A percentile compares a stretch with the other conserved stretches of the same genome.
phyloP scores from a whole-genome alignment of 2,797 vertebrate species.

The Hozukius guyotensis region DNA sequence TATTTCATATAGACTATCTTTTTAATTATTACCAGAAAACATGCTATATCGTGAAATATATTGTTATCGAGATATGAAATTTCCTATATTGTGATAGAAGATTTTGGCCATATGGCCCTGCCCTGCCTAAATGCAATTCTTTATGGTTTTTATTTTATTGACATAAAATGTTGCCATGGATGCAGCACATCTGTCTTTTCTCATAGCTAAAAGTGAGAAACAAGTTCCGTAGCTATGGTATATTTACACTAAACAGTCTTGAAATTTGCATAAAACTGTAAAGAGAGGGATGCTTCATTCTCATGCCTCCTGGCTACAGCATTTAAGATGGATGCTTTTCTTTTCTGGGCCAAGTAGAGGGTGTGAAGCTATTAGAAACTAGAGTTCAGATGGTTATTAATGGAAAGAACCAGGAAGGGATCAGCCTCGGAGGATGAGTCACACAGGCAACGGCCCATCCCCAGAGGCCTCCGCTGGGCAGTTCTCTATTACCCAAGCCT shows the following conservation, averaged over 20 bases:
- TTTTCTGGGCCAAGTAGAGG: slow-evolving; percentile 59
- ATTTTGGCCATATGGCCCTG: neutral
- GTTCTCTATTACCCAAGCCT: slow-evolving; percentile 67
- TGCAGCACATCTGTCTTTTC: neutral
- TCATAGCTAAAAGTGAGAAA: slow-evolving; percentile 6
- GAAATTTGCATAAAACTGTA: slow-evolving; percentile 30
- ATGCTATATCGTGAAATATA: too few species aligned
- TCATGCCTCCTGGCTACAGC: slow-evolving; percentile 20
- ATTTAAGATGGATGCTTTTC: slow-evolving; percentile 43
- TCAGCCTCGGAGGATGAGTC: slow-evolving; percentile 74
- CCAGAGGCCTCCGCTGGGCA: slow-evolving; percentile 66
- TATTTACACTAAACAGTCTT: slow-evolving; percentile 14
- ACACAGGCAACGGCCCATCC: slow-evolving; percentile 61
- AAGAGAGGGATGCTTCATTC: neutral
- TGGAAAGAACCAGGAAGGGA: slow-evolving; percentile 70
- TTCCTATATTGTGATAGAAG: neutral
- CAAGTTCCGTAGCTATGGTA: neutral
- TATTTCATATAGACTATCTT: too few species aligned
- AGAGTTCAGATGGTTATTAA: slow-evolving; percentile 75
- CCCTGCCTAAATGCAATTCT: neutral
- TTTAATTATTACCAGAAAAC: neutral
- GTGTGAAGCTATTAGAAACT: slow-evolving; percentile 64
- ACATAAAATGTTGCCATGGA: neutral
- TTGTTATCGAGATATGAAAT: too few species aligned
- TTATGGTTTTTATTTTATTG: neutral